Base-by-base conservation (phyloP, 2,797 vertebrate genomes). In the Geotrypetes seraphini region DNA sequence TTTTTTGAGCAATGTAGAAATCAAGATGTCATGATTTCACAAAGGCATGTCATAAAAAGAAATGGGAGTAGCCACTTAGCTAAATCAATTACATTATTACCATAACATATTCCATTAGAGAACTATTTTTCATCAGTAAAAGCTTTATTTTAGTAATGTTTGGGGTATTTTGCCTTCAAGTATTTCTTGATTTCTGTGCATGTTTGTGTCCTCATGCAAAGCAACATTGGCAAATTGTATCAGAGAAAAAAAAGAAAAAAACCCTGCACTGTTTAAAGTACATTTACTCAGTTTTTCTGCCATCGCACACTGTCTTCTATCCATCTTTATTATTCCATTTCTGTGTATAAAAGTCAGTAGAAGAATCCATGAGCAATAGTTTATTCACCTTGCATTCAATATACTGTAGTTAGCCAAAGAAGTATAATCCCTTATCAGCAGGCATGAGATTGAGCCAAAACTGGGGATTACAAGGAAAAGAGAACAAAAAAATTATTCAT, bases 401-500 rank as follows among this genome's bases (percentile, higher is more conserved):
- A 10, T 28, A n/a, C n/a, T n/a, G n/a, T n/a, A 19, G 47, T 15
- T 36, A 28, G 28, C n/a, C 12, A 10, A 42, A 24, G 35, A 50
- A 43, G 42, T 35, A 15, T 20, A 44, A 18, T 23, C 19, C 13
- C 31, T 27, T 35, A n/a, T 16, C 16, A 13, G 19, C 18, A 22
- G 9, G 8, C 24, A 13, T 25, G 23, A 25, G 13, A 8, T 8
- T n/a, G n/a, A n/a, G n/a, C n/a, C n/a, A n/a, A n/a, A n/a, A n/a
- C n/a, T n/a, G n/a, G n/a, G n/a, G n/a, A n/a, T n/a, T n/a, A n/a
- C n/a, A 25, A 7, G 19, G 10, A n/a, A 33, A 25, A 16, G 11
- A 16, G 11, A 12, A 16, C 6, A 5, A 25, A 9, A 7, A 52
- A 27, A 37, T 16, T 55, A 47, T 25, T 8, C 22, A 42, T 21